Evolutionary conservation across 2,888 invertebrate genomes (phyloP).

Genomic region (Nemoura dubitans): DNA sequence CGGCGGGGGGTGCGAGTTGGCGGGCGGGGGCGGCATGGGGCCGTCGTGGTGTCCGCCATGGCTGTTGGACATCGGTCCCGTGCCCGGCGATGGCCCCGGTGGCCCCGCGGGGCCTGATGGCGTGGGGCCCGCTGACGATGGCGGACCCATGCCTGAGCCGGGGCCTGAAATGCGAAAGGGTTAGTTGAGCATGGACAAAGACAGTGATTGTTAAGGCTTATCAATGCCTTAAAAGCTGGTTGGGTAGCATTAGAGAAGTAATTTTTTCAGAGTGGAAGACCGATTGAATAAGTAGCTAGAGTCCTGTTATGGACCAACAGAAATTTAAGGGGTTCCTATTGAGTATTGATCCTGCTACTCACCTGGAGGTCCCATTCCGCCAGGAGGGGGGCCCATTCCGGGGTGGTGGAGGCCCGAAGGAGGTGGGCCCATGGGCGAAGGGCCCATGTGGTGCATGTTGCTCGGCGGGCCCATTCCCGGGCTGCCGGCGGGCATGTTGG

Average conservation of each 20-base stretch:
- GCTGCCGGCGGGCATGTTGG: constrained; percentile 45
- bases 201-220: no score
- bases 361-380: constrained; percentile 63
- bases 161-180: constrained; percentile 41
- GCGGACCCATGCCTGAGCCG: constrained; percentile 68
- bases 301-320: no score
- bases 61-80: constrained; percentile 55
- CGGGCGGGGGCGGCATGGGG: constrained; percentile 66
- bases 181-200: neutral
- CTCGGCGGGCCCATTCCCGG: constrained; percentile 51
- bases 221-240: no score
- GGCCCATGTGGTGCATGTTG: constrained; percentile 50
- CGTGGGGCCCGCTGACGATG: constrained; percentile 69
- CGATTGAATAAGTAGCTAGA: no score
- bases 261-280: no score
- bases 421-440: constrained; percentile 65
- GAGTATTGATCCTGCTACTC: no score
- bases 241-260: no score
- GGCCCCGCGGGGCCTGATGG: constrained; percentile 53
- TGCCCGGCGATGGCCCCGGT: constrained; percentile 45
- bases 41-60: constrained; percentile 59
- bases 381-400: constrained; percentile 63
- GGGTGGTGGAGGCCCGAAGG: constrained; percentile 58
- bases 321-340: no score
- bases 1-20: constrained; percentile 60